These are phyloP conservation scores for Anoplophora glabripennis DNA, from an alignment of 1,140 invertebrate species.

Conservation along the genomic window DNA sequence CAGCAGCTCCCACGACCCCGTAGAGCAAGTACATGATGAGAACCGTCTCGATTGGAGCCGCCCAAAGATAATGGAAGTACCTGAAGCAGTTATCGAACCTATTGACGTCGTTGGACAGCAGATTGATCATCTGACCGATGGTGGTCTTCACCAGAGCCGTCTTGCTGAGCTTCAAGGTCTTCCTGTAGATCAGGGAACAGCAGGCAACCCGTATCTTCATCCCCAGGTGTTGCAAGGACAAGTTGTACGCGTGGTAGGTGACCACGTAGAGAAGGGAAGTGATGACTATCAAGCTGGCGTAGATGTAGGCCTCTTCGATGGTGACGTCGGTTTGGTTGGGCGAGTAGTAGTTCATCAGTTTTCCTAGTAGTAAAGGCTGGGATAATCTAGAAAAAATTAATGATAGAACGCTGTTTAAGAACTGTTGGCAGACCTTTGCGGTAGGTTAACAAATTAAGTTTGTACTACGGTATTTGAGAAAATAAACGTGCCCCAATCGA, in stretches of 20 bases:
- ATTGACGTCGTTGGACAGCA: constrained; percentile 81
- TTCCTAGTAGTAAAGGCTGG: constrained; percentile 38
- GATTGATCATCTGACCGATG: constrained; percentile 81
- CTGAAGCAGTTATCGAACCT: constrained; percentile 66
- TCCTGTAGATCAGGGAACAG: constrained; percentile 81
- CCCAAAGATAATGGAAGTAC: constrained; percentile 67
- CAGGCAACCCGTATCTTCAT: constrained; percentile 75
- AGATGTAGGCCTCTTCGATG: constrained; percentile 61
- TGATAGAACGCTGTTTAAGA: too few species aligned
- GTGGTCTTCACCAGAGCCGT: constrained; percentile 75
- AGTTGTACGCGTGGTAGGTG: constrained; percentile 78
- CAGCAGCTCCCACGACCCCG: constrained; percentile 66
- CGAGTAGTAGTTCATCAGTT: constrained; percentile 58
- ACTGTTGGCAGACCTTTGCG: too few species aligned
- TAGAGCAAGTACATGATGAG: constrained; percentile 76
- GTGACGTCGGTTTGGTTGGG: constrained; percentile 42
- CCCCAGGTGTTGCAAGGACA: constrained; percentile 64
- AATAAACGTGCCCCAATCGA: too few species aligned
- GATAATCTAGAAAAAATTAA: constrained; percentile 31
- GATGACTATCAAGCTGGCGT: constrained; percentile 67
- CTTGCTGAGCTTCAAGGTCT: constrained; percentile 61
- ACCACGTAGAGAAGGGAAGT: constrained; percentile 62
- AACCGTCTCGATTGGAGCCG: constrained; percentile 73
- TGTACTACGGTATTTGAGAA: too few species aligned
- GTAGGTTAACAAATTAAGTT: too few species aligned